These are phyloP conservation scores for Rallus limicola DNA, from an alignment of 2,113 vertebrate species.

Conservation along the genomic window DNA sequence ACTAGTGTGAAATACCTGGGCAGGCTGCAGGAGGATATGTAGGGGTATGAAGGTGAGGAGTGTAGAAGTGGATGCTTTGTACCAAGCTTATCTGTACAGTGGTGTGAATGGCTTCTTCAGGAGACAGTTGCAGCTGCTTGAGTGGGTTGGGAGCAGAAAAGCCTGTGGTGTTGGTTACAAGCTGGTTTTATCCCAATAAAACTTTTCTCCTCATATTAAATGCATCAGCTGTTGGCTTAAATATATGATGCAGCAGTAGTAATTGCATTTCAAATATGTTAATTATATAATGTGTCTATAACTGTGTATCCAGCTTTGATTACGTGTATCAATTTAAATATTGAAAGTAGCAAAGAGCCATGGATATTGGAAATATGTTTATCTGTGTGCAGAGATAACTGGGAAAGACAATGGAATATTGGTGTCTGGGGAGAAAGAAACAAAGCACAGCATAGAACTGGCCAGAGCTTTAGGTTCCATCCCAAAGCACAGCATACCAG, in stretches of 20 bases:
- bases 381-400: background rate
- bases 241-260: background rate
- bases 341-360: background rate
- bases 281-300: background rate
- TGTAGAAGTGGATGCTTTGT: fast-evolving
- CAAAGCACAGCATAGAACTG: background rate
- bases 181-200: background rate
- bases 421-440: background rate
- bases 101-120: fast-evolving
- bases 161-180: background rate
- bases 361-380: background rate
- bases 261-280: background rate
- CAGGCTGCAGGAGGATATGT: fast-evolving
- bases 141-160: background rate
- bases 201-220: background rate
- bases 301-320: background rate
- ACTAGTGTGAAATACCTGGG: too few species aligned
- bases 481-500: background rate
- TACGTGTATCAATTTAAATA: background rate
- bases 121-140: background rate
- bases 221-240: background rate
- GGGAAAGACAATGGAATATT: background rate
- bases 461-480: background rate
- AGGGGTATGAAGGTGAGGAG: background rate
- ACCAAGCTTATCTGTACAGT: background rate